Conservation (phyloP, 2,797 vertebrate species). For the Peromyscus melanophrys region DNA sequence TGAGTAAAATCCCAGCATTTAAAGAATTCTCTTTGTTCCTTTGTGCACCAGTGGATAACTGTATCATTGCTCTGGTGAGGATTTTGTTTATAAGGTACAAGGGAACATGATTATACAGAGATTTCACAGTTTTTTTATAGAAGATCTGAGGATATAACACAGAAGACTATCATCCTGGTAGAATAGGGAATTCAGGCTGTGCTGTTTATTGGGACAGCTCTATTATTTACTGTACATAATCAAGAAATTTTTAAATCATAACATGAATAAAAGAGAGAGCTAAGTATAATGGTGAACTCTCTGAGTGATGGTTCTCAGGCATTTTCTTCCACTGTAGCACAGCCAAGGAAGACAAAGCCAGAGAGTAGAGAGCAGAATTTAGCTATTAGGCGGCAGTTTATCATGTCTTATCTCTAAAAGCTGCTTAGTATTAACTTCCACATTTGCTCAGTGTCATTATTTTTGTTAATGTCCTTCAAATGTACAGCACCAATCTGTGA, state of each 20-base stretch:
- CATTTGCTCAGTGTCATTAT: not conserved
- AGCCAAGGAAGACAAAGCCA: not conserved
- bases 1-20: not conserved
- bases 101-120: not conserved
- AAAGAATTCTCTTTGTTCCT: not conserved
- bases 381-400: not conserved
- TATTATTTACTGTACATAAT: not conserved
- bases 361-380: not conserved
- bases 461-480: slow-evolving; percentile 30
- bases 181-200: not conserved
- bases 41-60: not conserved
- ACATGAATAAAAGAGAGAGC: not conserved
- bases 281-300: not conserved
- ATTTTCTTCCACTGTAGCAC: not conserved
- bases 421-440: not conserved
- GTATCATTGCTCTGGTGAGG: not conserved
- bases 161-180: not conserved
- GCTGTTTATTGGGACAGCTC: not conserved
- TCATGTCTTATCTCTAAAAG: not conserved
- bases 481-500: not conserved
- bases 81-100: not conserved
- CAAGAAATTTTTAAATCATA: slow-evolving; percentile 1
- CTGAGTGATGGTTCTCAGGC: not conserved
- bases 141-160: not conserved
- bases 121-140: not conserved